These are phyloP conservation scores for Caenorhabditis elegans DNA, from an alignment of 1,140 invertebrate genomes.

Conservation along the genomic window DNA sequence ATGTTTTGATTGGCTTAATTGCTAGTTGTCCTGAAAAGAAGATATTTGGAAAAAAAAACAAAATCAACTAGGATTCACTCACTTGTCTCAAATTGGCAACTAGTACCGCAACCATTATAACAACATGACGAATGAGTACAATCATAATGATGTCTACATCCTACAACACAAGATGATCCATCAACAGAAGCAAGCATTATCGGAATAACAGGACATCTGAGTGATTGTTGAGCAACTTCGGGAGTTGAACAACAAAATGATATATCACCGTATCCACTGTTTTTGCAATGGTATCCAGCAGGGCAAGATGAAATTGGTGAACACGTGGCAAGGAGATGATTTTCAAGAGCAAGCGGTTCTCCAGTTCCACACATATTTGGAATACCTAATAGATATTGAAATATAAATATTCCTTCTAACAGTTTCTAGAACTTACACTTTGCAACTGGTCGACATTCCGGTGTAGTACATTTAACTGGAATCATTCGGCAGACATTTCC, in stretches of 20 bases:
- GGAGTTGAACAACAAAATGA: slow-evolving; percentile 58
- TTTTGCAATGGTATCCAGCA: slow-evolving; percentile 56
- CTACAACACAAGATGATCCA: slow-evolving; percentile 42
- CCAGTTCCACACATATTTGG: slow-evolving; percentile 56
- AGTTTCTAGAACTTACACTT: slow-evolving; percentile 43
- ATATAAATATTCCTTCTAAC: not conserved
- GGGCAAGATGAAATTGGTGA: slow-evolving; percentile 50
- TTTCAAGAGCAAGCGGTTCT: slow-evolving; percentile 50
- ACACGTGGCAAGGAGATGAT: slow-evolving; percentile 37
- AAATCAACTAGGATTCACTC: not conserved
- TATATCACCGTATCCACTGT: slow-evolving; percentile 49
- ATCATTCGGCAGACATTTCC: slow-evolving; percentile 53
- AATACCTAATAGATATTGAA: slow-evolving; percentile 51
- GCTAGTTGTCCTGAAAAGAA: slow-evolving; percentile 24
- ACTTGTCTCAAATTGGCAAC: slow-evolving; percentile 45
- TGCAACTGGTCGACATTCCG: slow-evolving; percentile 49
- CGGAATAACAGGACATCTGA: slow-evolving; percentile 50
- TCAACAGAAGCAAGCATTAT: slow-evolving; percentile 40
- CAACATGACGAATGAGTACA: slow-evolving; percentile 52
- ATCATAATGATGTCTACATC: slow-evolving; percentile 43
- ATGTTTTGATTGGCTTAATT: not conserved
- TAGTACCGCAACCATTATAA: slow-evolving; percentile 57
- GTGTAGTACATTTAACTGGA: slow-evolving; percentile 39
- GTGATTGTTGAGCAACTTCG: slow-evolving; percentile 24
- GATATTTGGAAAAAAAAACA: not conserved